These are phyloP conservation scores for Myiozetetes cayanensis DNA, from an alignment of 2,113 vertebrate species.

Conservation along the genomic window DNA sequence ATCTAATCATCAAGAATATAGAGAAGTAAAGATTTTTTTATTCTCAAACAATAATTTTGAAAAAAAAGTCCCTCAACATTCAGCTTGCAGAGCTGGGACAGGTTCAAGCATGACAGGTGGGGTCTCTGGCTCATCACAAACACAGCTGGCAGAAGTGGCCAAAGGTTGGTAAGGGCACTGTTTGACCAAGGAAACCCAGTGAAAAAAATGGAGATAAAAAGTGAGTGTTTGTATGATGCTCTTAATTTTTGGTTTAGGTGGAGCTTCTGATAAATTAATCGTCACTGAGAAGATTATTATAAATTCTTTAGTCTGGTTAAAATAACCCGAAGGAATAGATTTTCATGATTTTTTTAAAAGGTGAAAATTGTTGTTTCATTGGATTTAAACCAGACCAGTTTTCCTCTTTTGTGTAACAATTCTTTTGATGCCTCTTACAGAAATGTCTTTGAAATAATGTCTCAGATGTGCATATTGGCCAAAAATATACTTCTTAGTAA, in stretches of 20 bases:
- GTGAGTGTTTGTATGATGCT: not conserved
- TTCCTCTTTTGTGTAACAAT: not conserved
- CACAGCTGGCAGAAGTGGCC: not conserved
- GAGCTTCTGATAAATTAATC: not conserved
- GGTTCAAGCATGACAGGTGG: not conserved
- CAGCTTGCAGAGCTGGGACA: not conserved
- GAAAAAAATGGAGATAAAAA: not conserved
- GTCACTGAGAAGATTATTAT: not conserved
- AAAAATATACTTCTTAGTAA: not conserved
- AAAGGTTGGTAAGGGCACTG: not conserved
- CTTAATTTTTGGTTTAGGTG: not conserved
- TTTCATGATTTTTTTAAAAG: not conserved
- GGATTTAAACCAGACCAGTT: not conserved
- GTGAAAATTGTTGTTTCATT: not conserved
- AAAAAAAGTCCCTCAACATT: accelerated
- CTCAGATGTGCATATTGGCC: not conserved
- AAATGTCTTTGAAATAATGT: not conserved
- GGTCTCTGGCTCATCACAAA: not conserved
- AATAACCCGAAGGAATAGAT: not conserved
- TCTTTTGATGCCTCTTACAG: not conserved
- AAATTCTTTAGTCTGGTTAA: not conserved
- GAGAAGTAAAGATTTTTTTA: not conserved
- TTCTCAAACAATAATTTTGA: not conserved
- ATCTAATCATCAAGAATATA: not conserved
- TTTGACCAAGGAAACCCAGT: not conserved